Conservation (phyloP, 2,888 invertebrate species). For the Bhutanitis thaidina region DNA sequence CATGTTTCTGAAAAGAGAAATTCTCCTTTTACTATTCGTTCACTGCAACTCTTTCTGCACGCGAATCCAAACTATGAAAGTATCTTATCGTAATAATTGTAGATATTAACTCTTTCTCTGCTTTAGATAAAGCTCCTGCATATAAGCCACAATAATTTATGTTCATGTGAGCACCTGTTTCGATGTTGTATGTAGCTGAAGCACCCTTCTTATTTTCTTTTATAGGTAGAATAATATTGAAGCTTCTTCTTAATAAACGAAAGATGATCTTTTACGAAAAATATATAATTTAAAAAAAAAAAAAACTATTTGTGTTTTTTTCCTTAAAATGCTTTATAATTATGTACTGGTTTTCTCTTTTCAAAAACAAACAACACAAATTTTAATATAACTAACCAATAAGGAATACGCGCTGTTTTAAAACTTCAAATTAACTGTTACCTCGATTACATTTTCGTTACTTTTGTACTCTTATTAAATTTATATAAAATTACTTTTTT, state of each 20-base stretch:
- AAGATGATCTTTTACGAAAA: neutral
- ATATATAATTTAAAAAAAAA: neutral
- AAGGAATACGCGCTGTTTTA: too few species aligned
- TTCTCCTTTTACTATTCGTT: conserved; percentile 48
- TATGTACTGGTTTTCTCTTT: conserved; percentile 66
- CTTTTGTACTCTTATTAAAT: neutral
- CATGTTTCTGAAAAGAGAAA: conserved; percentile 79
- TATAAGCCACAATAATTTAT: conserved; percentile 28
- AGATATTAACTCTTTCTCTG: conserved; percentile 39
- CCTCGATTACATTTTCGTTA: neutral
- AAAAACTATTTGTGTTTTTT: conserved; percentile 1
- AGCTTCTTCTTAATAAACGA: neutral
- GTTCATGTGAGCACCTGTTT: conserved; percentile 24
- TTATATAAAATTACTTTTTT: neutral
- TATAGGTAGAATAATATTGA: conserved; percentile 9
- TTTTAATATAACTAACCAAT: neutral
- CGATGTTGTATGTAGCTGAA: conserved; percentile 25
- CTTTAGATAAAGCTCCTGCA: conserved; percentile 37
- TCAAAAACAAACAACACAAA: conserved; percentile 74
- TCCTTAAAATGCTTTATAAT: conserved; percentile 25
- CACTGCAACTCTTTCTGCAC: conserved; percentile 38
- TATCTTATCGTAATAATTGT: conserved; percentile 36
- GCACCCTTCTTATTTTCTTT: conserved; percentile 14
- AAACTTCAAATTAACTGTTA: neutral
- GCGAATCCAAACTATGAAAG: conserved; percentile 32